Evolutionary conservation across 2,113 vertebrate genomes (phyloP), one percentile per base, ranked within the genome.

Genomic region (Zingel zingel): DNA sequence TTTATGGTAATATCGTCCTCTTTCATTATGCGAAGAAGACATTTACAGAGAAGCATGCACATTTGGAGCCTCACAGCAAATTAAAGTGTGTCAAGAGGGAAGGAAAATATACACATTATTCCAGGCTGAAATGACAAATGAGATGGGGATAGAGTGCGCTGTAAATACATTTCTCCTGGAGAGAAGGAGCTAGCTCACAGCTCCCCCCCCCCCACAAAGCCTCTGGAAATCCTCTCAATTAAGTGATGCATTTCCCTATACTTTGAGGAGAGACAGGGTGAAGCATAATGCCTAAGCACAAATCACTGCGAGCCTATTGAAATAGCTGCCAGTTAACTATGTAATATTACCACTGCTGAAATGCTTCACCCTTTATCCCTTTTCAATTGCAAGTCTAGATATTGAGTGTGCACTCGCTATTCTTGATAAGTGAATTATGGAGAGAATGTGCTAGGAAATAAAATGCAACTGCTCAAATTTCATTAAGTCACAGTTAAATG

Each of bases 221-320:
- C 81, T 51, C 59, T 86, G 87, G 70, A 92, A 91, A 92, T 85
- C 83, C 85, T 85, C 86, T 92, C 86, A 90, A 90, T 93, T 92
- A 92, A 91, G 84, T 27, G 30, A 69, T 73, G 84, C 77, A 68
- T 90, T 89, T 87, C 67, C 77, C 88, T 54, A 8, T 66, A 66
- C 88, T 86, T 77, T 68, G 80, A 78, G 81, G 70, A 80, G 72
- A 79, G 89, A 77, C 85, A 56, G 82, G 78, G 50, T 59, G 80
- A 79, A 74, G 86, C 64, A 85, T 87, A 89, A 90, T 84, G 86
- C 75, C 82, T 57, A 74, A 82, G 84, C 86, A 89, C 88, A 90
- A 93, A 91, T 89, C 93, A 91, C 86, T 8, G 43, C 85, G 75
- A 87, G 89, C 67, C 79, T 67, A 90, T 89, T 89, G 87, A 93